Evolutionary conservation across 1,140 invertebrate genomes (phyloP).

Genomic region (Notospermus geniculatus): DNA sequence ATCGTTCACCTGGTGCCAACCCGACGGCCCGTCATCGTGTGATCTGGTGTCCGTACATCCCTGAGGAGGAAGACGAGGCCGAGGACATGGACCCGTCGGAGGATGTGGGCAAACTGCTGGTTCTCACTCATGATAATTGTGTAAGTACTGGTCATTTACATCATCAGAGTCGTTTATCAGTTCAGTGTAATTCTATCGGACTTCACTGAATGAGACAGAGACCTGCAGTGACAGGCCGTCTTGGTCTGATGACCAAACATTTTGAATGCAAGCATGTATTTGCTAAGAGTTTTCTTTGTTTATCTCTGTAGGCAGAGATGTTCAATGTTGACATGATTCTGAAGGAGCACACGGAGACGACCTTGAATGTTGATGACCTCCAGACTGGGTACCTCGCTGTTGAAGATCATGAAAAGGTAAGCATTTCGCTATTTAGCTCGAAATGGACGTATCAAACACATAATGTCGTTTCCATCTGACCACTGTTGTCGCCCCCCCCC

Average conservation of each 20-base stretch:
- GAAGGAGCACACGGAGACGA: background rate
- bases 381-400: background rate
- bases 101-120: slow-evolving; percentile 62
- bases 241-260: too few species aligned
- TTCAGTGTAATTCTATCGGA: too few species aligned
- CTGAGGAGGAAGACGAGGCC: slow-evolving; percentile 59
- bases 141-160: too few species aligned
- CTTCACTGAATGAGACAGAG: too few species aligned
- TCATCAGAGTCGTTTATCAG: too few species aligned
- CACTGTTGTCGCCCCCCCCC: too few species aligned
- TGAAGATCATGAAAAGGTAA: slow-evolving; percentile 3
- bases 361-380: background rate
- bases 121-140: slow-evolving; percentile 72
- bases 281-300: background rate
- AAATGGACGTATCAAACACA: too few species aligned
- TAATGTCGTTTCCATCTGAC: too few species aligned
- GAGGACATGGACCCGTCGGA: slow-evolving; percentile 34
- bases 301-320: background rate
- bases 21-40: slow-evolving; percentile 61
- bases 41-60: slow-evolving; percentile 91
- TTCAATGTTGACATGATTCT: slow-evolving; percentile 1
- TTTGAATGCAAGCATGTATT: too few species aligned
- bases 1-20: slow-evolving; percentile 53
- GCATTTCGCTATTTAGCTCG: too few species aligned
- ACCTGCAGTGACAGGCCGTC: too few species aligned